These are phyloP conservation scores for Proterorhinus semilunaris DNA, from an alignment of 2,113 vertebrate genomes.

Conservation along the genomic window DNA sequence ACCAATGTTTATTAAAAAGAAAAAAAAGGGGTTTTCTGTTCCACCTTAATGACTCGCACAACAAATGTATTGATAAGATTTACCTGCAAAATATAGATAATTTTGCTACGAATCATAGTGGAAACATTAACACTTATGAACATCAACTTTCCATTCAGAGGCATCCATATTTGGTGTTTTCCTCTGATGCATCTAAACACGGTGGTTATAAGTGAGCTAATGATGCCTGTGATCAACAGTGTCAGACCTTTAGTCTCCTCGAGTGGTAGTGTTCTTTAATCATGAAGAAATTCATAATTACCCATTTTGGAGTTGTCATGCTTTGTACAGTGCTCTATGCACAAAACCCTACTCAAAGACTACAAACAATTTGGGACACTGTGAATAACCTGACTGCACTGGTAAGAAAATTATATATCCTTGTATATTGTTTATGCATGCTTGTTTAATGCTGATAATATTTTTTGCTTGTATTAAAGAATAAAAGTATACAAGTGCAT, in stretches of 20 bases:
- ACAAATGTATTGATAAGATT: neutral
- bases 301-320: constrained; percentile 1
- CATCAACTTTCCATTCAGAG: neutral
- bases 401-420: constrained; percentile 31
- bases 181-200: constrained; percentile 29
- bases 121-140: neutral
- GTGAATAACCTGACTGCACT: rapidly evolving
- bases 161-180: constrained; percentile 47
- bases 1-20: neutral
- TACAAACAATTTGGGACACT: rapidly evolving
- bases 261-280: constrained; percentile 4
- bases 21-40: neutral
- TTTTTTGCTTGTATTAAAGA: neutral
- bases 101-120: neutral
- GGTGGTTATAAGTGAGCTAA: constrained; percentile 18
- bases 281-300: constrained; percentile 41
- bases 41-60: neutral
- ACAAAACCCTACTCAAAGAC: rapidly evolving
- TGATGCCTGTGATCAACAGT: constrained; percentile 6
- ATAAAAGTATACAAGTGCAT: rapidly evolving
- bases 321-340: neutral
- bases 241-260: constrained; percentile 25
- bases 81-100: neutral
- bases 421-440: neutral
- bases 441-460: constrained; percentile 10